Evolutionary conservation across 2,113 vertebrate species (phyloP).

Genomic region (Anser cygnoides): DNA sequence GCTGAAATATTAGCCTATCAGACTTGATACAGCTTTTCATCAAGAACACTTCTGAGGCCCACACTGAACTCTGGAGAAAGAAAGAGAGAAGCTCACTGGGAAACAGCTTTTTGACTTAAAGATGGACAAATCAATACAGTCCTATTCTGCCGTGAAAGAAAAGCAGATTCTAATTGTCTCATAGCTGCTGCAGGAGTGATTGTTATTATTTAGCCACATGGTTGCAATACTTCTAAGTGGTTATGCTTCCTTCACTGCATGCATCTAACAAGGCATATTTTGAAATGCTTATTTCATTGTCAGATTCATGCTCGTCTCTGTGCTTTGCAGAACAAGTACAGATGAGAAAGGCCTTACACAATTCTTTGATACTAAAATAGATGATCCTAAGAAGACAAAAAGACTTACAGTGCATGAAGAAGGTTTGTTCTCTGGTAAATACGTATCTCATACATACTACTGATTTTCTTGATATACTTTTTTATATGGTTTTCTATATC

Average conservation of each 20-base stretch:
- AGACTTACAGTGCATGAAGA: background rate
- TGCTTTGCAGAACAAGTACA: background rate
- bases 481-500: background rate
- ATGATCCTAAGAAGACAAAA: background rate
- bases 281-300: background rate
- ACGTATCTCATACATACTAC: background rate
- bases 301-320: background rate
- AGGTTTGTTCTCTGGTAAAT: background rate
- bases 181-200: background rate
- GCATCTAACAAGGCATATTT: background rate
- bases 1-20: background rate
- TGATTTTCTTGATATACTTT: background rate
- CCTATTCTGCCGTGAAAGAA: background rate
- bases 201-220: background rate
- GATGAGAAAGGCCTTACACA: background rate
- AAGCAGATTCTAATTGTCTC: background rate
- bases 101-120: background rate
- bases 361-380: background rate
- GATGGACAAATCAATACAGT: background rate
- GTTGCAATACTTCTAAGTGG: background rate
- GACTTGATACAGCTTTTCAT: background rate
- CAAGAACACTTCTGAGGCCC: background rate
- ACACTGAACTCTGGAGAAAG: background rate
- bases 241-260: background rate
- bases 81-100: background rate